Evolutionary conservation across 2,888 invertebrate genomes (phyloP).

Genomic region (Synanthedon vespiformis): DNA sequence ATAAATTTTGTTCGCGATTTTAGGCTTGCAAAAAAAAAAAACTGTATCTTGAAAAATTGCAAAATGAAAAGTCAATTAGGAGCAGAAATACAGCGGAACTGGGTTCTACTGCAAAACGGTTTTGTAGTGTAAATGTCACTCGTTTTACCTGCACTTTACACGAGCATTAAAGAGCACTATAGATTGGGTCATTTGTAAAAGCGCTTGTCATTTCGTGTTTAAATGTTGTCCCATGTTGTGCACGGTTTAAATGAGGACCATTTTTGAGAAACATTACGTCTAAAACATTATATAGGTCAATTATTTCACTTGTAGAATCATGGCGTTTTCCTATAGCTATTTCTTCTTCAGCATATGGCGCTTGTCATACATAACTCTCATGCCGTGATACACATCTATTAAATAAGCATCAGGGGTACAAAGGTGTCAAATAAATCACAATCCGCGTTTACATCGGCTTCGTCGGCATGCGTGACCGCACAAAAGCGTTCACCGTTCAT

Average conservation of each 20-base stretch:
- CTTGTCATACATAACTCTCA: not conserved
- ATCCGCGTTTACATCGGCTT: constrained; percentile 1
- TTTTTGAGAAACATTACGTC: too few relatives aligned
- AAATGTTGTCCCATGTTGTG: too few relatives aligned
- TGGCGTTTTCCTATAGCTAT: too few relatives aligned
- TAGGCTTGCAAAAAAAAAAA: too few relatives aligned
- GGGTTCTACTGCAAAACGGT: not conserved
- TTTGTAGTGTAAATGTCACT: not conserved
- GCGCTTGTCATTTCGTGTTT: not conserved
- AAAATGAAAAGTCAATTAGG: too few relatives aligned
- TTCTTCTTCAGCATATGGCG: not conserved
- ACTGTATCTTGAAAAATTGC: too few relatives aligned
- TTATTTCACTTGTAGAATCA: too few relatives aligned
- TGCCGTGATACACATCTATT: not conserved
- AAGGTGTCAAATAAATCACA: constrained; percentile 2
- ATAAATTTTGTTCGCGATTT: too few relatives aligned
- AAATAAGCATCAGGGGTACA: not conserved
- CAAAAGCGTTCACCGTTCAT: constrained; percentile 1
- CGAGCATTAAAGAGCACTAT: not conserved
- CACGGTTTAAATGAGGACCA: too few relatives aligned
- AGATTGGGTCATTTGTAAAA: not conserved
- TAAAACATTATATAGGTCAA: too few relatives aligned
- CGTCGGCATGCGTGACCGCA: constrained; percentile 1
- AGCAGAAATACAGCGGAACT: too few relatives aligned
- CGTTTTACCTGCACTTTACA: not conserved